phyloP scores from a whole-genome alignment of 37 sponge, comb jelly and placozoan genomes.

The Beroe forskalii region DNA sequence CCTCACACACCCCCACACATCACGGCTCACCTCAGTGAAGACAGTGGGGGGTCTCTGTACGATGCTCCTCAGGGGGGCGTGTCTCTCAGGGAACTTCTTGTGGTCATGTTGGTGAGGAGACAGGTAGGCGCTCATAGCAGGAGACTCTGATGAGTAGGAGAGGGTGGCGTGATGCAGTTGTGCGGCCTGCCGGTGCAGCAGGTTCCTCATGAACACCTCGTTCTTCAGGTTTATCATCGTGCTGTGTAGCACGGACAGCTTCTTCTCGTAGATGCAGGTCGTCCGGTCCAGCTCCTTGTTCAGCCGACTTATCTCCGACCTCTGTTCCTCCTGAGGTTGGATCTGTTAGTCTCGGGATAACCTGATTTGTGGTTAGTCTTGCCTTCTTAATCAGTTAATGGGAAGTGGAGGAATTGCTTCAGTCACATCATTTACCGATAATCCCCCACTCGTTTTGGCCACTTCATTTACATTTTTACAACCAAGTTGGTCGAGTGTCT shows the following conservation, averaged over 20 bases:
- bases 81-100: slow-evolving; percentile 52
- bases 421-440: too few relatives aligned
- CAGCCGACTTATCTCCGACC: slow-evolving; percentile 37
- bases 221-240: slow-evolving; percentile 64
- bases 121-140: slow-evolving; percentile 15
- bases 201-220: slow-evolving; percentile 63
- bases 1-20: too few relatives aligned
- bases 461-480: too few relatives aligned
- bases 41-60: slow-evolving; percentile 20
- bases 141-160: slow-evolving; percentile 40
- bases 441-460: too few relatives aligned
- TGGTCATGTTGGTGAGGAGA: slow-evolving; percentile 10
- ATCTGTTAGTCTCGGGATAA: too few relatives aligned
- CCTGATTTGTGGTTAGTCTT: too few relatives aligned
- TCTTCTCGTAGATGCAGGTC: slow-evolving; percentile 61
- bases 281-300: slow-evolving; percentile 64
- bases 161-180: slow-evolving; percentile 61
- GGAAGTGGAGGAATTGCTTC: too few relatives aligned
- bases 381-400: too few relatives aligned
- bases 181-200: slow-evolving; percentile 58
- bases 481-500: too few relatives aligned
- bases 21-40: slow-evolving; percentile 53
- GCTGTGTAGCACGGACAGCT: slow-evolving; percentile 62
- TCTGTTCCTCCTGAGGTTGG: slow-evolving; percentile 44
- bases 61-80: not conserved